Percentiles rank a stretch among this genome's conserved stretches.
Conservation (phyloP, 2,797 vertebrate genomes). For the Otolemur crassicaudatus region DNA sequence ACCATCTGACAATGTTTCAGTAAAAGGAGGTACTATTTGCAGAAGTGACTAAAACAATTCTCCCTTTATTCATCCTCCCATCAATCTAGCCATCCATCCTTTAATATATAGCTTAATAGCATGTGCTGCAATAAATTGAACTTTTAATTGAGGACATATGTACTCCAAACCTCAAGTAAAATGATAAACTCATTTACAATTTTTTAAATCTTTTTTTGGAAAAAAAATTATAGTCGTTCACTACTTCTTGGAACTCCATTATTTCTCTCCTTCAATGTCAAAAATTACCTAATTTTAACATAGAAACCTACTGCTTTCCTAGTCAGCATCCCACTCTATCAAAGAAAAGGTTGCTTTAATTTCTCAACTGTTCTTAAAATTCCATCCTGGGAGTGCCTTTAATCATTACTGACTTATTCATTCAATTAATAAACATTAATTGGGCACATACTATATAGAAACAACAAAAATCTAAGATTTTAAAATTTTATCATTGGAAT, state of each 20-base stretch:
- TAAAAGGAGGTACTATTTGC: not conserved
- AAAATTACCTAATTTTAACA: slow-evolving; percentile 45
- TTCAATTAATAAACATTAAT: slow-evolving; percentile 43
- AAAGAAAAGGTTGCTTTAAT: slow-evolving; percentile 4
- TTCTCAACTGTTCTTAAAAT: slow-evolving; percentile 23
- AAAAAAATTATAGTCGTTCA: slow-evolving; percentile 1
- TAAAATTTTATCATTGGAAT: slow-evolving; percentile 26
- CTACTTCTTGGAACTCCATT: not conserved
- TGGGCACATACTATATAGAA: not conserved
- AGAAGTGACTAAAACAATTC: not conserved
- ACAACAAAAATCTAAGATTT: slow-evolving; percentile 32
- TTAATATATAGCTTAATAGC: not conserved
- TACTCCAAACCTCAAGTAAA: not conserved
- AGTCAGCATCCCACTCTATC: not conserved
- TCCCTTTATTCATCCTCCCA: not conserved
- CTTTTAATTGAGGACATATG: slow-evolving; percentile 18
- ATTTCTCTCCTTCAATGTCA: slow-evolving; percentile 4
- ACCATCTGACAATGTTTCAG: not conserved
- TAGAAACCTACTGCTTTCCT: not conserved
- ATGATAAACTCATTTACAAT: not conserved
- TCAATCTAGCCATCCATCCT: not conserved
- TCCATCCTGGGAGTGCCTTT: not conserved
- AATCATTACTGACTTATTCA: not conserved
- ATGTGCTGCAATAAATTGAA: not conserved
- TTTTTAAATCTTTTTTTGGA: not conserved